Percentiles rank a stretch among this genome's conserved stretches.
Conservation (phyloP, 2,888 invertebrate species). For the Plebejus anna region DNA sequence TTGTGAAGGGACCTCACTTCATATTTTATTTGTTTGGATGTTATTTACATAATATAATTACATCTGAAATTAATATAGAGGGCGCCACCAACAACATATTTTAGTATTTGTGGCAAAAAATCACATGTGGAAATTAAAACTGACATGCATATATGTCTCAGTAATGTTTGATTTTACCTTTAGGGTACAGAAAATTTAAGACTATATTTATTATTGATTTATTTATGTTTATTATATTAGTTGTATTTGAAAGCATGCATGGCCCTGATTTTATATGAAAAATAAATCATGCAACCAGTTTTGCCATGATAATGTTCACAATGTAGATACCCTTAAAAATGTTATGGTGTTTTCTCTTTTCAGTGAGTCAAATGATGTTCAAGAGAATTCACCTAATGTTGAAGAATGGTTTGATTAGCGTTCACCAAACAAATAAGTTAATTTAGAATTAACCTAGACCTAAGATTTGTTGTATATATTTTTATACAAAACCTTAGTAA, state of each 20-base stretch:
- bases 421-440: slow-evolving; percentile 13
- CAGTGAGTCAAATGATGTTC: slow-evolving; percentile 91
- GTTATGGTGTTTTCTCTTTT: slow-evolving; percentile 51
- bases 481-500: slow-evolving; percentile 7
- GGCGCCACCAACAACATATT: too few relatives aligned
- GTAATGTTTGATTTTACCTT: background rate
- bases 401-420: slow-evolving; percentile 85
- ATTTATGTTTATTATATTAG: background rate
- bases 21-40: too few relatives aligned
- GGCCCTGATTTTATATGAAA: background rate
- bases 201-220: background rate
- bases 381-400: slow-evolving; percentile 91
- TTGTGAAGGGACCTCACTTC: too few relatives aligned
- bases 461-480: slow-evolving; percentile 26
- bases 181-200: background rate
- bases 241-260: background rate
- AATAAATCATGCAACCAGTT: too few relatives aligned
- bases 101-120: too few relatives aligned
- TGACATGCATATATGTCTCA: background rate
- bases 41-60: too few relatives aligned
- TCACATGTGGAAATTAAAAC: too few relatives aligned
- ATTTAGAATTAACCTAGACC: slow-evolving; percentile 15
- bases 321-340: background rate
- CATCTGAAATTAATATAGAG: too few relatives aligned
- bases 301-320: too few relatives aligned